Evolutionary conservation across 92 coral and sea anemone species (phyloP).

Genomic region (Epizoanthus stellaris): DNA sequence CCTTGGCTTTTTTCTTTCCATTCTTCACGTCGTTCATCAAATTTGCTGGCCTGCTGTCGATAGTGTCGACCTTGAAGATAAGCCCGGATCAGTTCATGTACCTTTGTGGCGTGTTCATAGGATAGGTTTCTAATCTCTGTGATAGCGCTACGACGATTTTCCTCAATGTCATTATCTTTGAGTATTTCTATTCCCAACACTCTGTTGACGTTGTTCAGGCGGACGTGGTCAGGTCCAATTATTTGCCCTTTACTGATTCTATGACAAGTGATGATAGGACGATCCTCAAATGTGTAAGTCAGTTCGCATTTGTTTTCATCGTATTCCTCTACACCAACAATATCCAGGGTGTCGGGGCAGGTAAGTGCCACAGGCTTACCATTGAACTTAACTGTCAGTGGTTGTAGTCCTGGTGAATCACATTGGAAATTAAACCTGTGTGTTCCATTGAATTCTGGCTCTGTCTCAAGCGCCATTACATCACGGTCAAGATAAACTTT

Average conservation of each 20-base stretch:
- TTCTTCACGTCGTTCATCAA: too few relatives aligned
- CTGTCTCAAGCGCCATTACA: neutral
- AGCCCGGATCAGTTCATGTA: neutral
- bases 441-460: neutral
- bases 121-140: neutral
- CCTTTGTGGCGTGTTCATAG: too few relatives aligned
- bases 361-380: neutral
- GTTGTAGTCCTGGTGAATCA: neutral
- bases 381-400: neutral
- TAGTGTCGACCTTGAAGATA: neutral
- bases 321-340: slow-evolving; percentile 31
- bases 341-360: neutral
- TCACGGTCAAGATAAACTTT: neutral
- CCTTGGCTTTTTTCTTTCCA: too few relatives aligned
- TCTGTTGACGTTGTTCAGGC: slow-evolving; percentile 39
- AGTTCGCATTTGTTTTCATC: slow-evolving; percentile 2
- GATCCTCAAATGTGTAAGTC: neutral
- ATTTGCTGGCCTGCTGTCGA: neutral
- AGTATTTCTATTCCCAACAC: neutral
- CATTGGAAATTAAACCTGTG: neutral
- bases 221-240: slow-evolving; percentile 15
- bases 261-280: neutral
- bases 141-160: neutral
- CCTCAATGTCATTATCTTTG: neutral
- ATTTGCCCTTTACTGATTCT: neutral